A percentile compares a stretch with the other conserved stretches of the same genome.
These are phyloP conservation scores for Bombyx huttoni DNA, from an alignment of 2,888 invertebrate genomes.

Conservation along the genomic window DNA sequence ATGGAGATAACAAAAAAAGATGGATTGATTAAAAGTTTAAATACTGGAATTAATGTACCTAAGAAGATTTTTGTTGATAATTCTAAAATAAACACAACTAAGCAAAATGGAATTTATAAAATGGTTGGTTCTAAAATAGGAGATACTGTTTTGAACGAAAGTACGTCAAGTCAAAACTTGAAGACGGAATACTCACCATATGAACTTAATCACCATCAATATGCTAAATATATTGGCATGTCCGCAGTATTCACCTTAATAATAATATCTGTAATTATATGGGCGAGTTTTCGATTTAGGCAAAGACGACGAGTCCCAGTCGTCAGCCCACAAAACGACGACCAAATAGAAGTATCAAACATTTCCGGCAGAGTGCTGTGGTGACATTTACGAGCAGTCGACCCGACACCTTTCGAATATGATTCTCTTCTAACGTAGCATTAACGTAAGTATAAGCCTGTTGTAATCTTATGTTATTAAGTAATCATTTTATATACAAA, in stretches of 20 bases:
- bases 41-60: conserved; percentile 5
- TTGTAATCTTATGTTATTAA: too few relatives aligned
- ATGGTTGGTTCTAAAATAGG: background rate
- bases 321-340: conserved; percentile 34
- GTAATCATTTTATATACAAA: too few relatives aligned
- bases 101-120: background rate
- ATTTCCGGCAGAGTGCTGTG: conserved; percentile 78
- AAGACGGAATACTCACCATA: conserved; percentile 52
- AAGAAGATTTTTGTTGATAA: background rate
- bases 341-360: conserved; percentile 75
- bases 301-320: conserved; percentile 43
- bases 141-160: background rate
- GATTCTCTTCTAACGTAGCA: conserved; percentile 71
- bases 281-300: conserved; percentile 57
- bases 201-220: conserved; percentile 37
- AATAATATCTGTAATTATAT: conserved; percentile 66
- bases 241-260: conserved; percentile 71
- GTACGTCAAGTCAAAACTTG: conserved; percentile 33
- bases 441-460: conserved; percentile 44
- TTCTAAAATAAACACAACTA: background rate
- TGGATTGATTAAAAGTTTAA: background rate
- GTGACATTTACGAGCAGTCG: conserved; percentile 77
- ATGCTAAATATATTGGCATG: conserved; percentile 65
- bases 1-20: background rate
- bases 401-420: conserved; percentile 72